Evolutionary conservation across 2,797 vertebrate species (phyloP), one percentile per base, ranked within the genome.

Genomic region (Esox lucius): DNA sequence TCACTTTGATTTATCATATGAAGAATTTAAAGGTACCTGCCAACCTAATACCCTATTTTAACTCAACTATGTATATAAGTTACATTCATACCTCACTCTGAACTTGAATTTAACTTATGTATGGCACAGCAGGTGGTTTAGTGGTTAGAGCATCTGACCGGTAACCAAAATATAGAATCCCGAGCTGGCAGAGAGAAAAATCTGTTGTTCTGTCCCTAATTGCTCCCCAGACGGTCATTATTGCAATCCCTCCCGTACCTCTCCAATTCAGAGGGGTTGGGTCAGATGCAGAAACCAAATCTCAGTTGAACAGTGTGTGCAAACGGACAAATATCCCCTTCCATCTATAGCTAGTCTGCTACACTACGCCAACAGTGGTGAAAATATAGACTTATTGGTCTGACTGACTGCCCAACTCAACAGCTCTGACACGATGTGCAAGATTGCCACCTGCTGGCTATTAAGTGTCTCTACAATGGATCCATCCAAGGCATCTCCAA

Each of bases 391-490:
- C 9, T 17, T 61, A 61, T 11, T 22, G n/a, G 22, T 56, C 2
- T 24, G 56, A 12, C 56, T 24, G 56, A 61, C 56, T 61, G 56
- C n/a, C 3, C 56, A 24, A 59, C n/a, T 33, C 26, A 31, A 16
- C 31, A 28, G 64, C 26, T 16, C 64, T 17, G 64, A 17, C 15
- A 2, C 8, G 31, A 35, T 17, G 64, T 56, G 26, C 69, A 70
- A 53, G 48, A 70, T 5, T 53, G 68, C 48, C 68, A 51, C 31
- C 69, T 70, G 26, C 69, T 56, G 69, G 69, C 17, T 17, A 8
- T 33, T 70, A 28, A 19, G 48, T 70, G 49, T 9, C 26, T 19
- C 48, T 33, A 31, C 48, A 26, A 53, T 16, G 17, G 24, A n/a
- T 19, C 17, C 48, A 65, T 24, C 56, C 64, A 31, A 7, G 28